Evolutionary conservation across 1,140 invertebrate genomes (phyloP).

Genomic region (Popillia japonica): DNA sequence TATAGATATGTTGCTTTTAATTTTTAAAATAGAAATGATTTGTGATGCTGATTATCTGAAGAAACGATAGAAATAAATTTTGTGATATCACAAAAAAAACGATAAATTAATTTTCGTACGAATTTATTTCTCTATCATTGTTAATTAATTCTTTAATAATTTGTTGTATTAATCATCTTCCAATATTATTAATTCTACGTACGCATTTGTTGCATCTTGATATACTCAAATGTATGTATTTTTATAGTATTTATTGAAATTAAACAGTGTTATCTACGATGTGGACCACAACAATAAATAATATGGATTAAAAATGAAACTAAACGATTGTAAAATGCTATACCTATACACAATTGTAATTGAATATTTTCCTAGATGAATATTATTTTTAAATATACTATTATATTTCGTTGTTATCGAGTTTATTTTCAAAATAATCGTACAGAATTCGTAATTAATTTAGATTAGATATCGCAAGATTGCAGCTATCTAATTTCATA

Average conservation of each 20-base stretch:
- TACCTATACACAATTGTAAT: background rate
- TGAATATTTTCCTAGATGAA: constrained; percentile 28
- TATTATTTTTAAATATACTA: constrained; percentile 34
- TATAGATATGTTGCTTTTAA: background rate
- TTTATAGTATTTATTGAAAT: background rate
- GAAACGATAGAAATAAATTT: background rate
- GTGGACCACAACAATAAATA: background rate
- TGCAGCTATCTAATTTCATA: background rate
- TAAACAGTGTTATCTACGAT: background rate
- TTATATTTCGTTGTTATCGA: constrained; percentile 17
- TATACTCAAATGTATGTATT: background rate
- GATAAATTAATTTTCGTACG: background rate
- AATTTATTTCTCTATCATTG: background rate
- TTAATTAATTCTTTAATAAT: background rate
- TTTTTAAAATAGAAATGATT: background rate
- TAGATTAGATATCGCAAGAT: too few species aligned
- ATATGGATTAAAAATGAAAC: background rate
- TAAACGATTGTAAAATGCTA: constrained; percentile 11
- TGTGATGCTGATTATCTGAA: background rate
- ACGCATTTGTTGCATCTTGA: background rate
- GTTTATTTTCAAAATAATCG: background rate
- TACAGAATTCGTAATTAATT: background rate
- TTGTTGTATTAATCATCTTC: background rate
- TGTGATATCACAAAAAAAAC: background rate
- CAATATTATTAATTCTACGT: background rate